Evolutionary conservation across 2,797 vertebrate genomes (phyloP), one percentile per base, ranked within the genome.

Genomic region (Urosaurus nigricauda): DNA sequence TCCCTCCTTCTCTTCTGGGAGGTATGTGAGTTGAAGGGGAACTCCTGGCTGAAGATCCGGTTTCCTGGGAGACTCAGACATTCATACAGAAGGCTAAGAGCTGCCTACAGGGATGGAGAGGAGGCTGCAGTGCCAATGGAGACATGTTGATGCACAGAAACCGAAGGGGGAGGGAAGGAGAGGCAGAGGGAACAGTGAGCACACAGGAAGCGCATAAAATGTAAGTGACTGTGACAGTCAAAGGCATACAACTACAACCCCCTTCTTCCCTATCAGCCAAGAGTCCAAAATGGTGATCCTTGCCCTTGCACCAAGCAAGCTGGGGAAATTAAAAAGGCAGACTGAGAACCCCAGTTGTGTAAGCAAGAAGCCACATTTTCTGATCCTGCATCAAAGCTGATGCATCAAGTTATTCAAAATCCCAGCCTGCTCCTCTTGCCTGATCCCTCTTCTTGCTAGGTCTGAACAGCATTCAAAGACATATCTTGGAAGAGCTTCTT

Each of bases 51-150:
- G 87, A 51, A 9, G 92, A 92, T 91, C 85, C 89, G 84, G 92
- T 95, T 94, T 94, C 92, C 94, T 93, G 91, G 94, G 93, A 94
- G 94, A 95, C 91, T 92, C 51, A 9, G 82, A 47, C 60, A 47
- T 75, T 26, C 35, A 73, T 11, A 47, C 70, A 73, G 82, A 80
- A 87, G 86, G 89, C 77, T 84, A 40, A 43, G 86, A 75, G n/a
- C 68, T 79, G 86, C 75, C 56, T 35, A 81, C 68, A 88, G 56
- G 73, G 90, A 92, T 84, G 75, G 87, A 17, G 91, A 91, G 88
- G 91, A 81, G 1, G 1, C 84, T 79, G 92, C 53, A 43, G 19
- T 58, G 53, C 94, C 91, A 92, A 7, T 0, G 0, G 37, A 0
- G 1, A 84, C 4, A 0, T 2, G 79, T 9, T 0, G 2, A 92